Conservation (phyloP, 2,888 invertebrate species). For the Trichacis sp. region DNA sequence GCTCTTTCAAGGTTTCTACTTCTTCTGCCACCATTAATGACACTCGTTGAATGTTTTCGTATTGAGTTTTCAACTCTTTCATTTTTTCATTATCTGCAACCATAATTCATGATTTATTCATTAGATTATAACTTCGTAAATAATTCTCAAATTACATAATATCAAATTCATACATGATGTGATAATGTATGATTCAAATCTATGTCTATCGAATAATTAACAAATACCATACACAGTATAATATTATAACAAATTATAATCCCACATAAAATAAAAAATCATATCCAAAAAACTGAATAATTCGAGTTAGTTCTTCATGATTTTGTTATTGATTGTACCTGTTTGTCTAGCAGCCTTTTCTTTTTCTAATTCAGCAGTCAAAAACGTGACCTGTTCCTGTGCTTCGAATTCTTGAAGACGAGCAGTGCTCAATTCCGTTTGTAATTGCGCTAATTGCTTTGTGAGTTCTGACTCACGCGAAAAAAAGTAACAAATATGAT, state of each 20-base stretch:
- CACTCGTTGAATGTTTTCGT: slow-evolving; percentile 76
- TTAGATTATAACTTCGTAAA: too few species aligned
- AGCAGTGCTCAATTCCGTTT: slow-evolving; percentile 76
- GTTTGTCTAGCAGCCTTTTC: slow-evolving; percentile 68
- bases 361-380: slow-evolving; percentile 70
- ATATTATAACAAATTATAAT: too few species aligned
- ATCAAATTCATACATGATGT: too few species aligned
- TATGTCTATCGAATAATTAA: too few species aligned
- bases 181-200: too few species aligned
- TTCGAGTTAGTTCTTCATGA: too few species aligned
- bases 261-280: too few species aligned
- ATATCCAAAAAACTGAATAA: too few species aligned
- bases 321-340: slow-evolving; percentile 42
- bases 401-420: slow-evolving; percentile 80
- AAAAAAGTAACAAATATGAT: not conserved
- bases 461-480: slow-evolving; percentile 71
- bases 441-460: slow-evolving; percentile 75
- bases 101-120: slow-evolving; percentile 1
- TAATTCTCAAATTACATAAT: too few species aligned
- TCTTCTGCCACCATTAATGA: slow-evolving; percentile 78
- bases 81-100: slow-evolving; percentile 48
- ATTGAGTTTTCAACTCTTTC: slow-evolving; percentile 61
- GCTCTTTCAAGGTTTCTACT: slow-evolving; percentile 73
- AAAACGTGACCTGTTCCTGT: slow-evolving; percentile 71
- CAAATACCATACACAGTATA: too few species aligned